These are phyloP conservation scores for Myrmecophaga tridactyla DNA, from an alignment of 2,113 vertebrate species.

Conservation along the genomic window DNA sequence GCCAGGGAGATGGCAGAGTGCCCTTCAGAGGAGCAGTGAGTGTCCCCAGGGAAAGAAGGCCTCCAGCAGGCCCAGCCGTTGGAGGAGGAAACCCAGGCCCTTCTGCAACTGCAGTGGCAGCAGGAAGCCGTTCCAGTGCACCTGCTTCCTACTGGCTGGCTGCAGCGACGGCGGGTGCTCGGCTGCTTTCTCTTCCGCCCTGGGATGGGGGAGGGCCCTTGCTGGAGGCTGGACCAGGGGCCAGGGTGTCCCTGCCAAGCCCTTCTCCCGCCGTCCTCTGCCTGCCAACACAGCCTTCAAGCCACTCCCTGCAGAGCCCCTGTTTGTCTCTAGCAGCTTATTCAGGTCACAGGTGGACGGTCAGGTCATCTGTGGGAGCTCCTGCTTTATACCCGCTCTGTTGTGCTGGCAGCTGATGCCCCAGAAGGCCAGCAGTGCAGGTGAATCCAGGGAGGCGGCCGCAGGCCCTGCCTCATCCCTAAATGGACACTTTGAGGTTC, in stretches of 20 bases:
- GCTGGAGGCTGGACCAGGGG: not conserved
- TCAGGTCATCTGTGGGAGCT: not conserved
- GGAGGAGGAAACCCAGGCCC: slow-evolving; percentile 47
- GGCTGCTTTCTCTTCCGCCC: slow-evolving; percentile 57
- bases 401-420: not conserved
- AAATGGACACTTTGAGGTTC: not conserved
- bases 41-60: not conserved
- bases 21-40: not conserved
- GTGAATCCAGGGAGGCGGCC: not conserved
- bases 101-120: slow-evolving; percentile 30
- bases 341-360: not conserved
- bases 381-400: not conserved
- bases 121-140: slow-evolving; percentile 71
- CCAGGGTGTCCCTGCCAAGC: not conserved
- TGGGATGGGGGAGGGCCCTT: not conserved
- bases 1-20: not conserved
- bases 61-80: not conserved
- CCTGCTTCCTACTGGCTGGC: slow-evolving; percentile 72
- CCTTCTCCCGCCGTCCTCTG: not conserved
- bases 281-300: not conserved
- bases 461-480: not conserved
- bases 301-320: not conserved
- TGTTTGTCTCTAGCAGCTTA: not conserved
- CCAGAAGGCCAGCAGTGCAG: not conserved
- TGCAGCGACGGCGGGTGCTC: not conserved